phyloP scores from a whole-genome alignment of 1,140 invertebrate genomes.

The Rhyacophila brunnea region DNA sequence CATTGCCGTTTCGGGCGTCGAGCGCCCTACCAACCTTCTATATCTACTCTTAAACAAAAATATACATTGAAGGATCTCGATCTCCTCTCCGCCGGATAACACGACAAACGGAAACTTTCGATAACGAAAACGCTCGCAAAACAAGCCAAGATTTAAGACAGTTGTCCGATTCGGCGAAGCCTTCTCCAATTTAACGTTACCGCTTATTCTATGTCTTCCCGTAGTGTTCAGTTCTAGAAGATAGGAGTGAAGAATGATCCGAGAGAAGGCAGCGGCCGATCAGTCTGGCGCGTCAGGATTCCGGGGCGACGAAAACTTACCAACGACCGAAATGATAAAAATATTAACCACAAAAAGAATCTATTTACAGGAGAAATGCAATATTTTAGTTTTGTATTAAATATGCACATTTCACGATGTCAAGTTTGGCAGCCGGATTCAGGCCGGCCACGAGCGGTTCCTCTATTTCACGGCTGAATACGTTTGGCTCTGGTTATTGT shows the following conservation, averaged over 20 bases:
- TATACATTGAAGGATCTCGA: conserved; percentile 4
- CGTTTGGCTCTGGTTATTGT: conserved; percentile 66
- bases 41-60: conserved; percentile 12
- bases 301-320: conserved; percentile 14
- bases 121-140: too few species aligned
- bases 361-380: conserved; percentile 34
- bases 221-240: too few species aligned
- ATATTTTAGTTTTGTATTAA: conserved; percentile 30
- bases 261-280: too few species aligned
- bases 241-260: too few species aligned
- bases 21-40: conserved; percentile 1
- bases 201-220: too few species aligned
- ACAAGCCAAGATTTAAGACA: too few species aligned
- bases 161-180: too few species aligned
- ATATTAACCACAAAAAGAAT: conserved; percentile 20
- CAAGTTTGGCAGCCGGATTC: not conserved
- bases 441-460: conserved; percentile 5
- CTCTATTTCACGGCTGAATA: conserved; percentile 50
- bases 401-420: conserved; percentile 26
- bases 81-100: not conserved
- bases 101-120: not conserved
- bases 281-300: too few species aligned
- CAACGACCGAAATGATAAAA: conserved; percentile 28
- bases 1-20: conserved; percentile 26
- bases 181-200: too few species aligned